phyloP scores from a whole-genome alignment of 2,113 vertebrate genomes.

The Elaphurus davidianus region DNA sequence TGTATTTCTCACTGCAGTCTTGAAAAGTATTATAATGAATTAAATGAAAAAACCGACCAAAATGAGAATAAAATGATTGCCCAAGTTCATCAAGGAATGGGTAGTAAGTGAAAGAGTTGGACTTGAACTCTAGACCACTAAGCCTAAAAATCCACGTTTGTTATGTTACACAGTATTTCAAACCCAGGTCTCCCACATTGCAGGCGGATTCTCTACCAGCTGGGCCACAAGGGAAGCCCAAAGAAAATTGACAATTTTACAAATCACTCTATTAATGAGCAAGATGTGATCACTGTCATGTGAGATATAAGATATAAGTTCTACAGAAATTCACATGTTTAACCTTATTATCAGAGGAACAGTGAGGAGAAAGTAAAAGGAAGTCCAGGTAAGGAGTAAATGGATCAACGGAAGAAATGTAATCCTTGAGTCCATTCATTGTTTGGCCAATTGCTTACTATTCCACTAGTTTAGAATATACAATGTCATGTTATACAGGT shows the following conservation, averaged over 20 bases:
- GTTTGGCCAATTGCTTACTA: not conserved
- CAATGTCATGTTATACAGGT: not conserved
- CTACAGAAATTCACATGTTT: not conserved
- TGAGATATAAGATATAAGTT: not conserved
- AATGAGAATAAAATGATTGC: not conserved
- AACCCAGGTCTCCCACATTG: not conserved
- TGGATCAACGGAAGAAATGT: not conserved
- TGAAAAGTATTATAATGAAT: not conserved
- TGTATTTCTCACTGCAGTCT: not conserved
- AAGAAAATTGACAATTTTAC: not conserved
- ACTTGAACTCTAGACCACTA: not conserved
- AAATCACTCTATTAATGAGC: not conserved
- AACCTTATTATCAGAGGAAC: not conserved
- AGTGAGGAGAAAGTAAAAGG: not conserved
- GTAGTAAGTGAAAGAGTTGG: not conserved
- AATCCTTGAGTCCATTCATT: not conserved
- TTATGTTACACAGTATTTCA: not conserved
- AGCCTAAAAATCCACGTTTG: not conserved
- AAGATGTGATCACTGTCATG: not conserved
- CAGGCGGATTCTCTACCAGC: not conserved
- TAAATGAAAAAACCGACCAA: not conserved
- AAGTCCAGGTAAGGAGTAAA: not conserved
- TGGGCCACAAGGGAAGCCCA: not conserved
- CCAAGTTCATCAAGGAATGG: not conserved
- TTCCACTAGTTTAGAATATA: not conserved